Evolutionary conservation across 2,797 vertebrate genomes (phyloP).

Genomic region (Urosaurus nigricauda): DNA sequence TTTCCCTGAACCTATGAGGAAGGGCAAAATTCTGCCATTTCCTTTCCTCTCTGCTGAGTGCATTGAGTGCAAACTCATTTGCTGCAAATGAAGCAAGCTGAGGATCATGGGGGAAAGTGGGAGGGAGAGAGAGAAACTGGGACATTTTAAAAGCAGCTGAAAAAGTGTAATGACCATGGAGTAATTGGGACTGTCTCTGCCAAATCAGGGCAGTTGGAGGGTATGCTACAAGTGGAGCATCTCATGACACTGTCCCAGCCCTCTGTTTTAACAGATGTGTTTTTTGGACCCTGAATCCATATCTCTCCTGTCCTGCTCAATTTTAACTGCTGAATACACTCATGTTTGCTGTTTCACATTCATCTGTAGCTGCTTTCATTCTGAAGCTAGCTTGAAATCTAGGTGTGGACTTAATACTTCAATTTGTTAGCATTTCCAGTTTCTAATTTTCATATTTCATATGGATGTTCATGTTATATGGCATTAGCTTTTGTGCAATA

Average conservation of each 20-base stretch:
- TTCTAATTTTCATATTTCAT: constrained; percentile 16
- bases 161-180: no score
- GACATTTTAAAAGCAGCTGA: no score
- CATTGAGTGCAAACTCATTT: no score
- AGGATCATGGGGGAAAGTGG: no score
- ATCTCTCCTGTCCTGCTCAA: background rate
- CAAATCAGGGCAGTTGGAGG: no score
- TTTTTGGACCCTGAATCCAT: background rate
- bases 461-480: constrained; percentile 50
- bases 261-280: background rate
- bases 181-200: no score
- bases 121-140: no score
- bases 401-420: constrained; percentile 52
- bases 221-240: background rate
- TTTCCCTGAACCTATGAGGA: no score
- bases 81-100: no score
- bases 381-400: constrained; percentile 63
- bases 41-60: no score
- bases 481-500: constrained; percentile 63
- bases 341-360: constrained; percentile 61
- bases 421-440: constrained; percentile 58
- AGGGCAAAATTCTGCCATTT: no score
- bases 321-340: constrained; percentile 55
- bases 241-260: background rate
- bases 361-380: constrained; percentile 61